A percentile compares a stretch with the other conserved stretches of the same genome.
These are phyloP conservation scores for Malacosoma neustria DNA, from an alignment of 2,888 invertebrate species.

Conservation along the genomic window DNA sequence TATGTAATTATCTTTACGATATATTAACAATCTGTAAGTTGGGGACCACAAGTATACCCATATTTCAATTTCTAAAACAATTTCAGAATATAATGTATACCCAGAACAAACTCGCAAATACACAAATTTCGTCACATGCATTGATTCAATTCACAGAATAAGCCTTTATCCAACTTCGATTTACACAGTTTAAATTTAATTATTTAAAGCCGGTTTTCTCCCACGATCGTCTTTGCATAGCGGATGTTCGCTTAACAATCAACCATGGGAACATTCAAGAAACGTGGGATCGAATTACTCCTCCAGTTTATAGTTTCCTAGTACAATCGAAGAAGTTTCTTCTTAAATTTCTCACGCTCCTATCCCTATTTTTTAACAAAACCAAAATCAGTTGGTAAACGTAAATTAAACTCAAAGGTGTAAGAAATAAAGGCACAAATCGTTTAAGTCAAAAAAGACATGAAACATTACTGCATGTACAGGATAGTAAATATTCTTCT, in stretches of 20 bases:
- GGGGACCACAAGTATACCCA: no score
- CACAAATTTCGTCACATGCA: no score
- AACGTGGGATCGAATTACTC: constrained; percentile 46
- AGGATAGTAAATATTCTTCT: constrained; percentile 35
- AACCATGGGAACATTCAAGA: constrained; percentile 8
- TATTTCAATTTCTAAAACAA: no score
- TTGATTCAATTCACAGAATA: no score
- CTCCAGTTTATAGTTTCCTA: constrained; percentile 40
- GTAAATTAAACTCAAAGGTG: constrained; percentile 16
- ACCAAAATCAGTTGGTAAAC: constrained; percentile 23
- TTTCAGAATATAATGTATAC: no score
- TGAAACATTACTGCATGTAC: constrained; percentile 25
- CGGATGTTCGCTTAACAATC: neutral
- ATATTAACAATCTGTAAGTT: no score
- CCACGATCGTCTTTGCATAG: no score
- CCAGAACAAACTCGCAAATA: no score
- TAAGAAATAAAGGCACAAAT: constrained; percentile 15
- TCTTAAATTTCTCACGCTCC: constrained; percentile 73
- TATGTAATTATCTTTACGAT: no score
- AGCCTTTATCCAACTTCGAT: no score
- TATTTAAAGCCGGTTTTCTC: no score
- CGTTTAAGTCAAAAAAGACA: constrained; percentile 9
- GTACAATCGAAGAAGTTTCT: constrained; percentile 65
- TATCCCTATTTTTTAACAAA: constrained; percentile 52
- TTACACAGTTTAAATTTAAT: no score